Base-by-base conservation (phyloP, 1,140 invertebrate species). In the Coptotermes formosanus region DNA sequence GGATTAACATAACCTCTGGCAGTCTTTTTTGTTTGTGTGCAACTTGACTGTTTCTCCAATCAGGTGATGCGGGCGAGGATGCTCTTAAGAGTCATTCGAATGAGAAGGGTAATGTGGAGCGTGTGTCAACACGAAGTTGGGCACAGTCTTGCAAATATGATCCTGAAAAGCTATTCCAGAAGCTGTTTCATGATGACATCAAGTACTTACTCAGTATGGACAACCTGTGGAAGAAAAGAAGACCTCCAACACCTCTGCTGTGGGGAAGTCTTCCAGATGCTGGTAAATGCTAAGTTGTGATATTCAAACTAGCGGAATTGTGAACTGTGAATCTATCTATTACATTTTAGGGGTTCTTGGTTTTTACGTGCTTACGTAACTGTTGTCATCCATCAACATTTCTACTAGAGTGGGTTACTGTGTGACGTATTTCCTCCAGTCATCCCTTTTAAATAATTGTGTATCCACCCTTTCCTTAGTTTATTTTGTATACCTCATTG, bases 131-230 rank as follows among this genome's bases (percentile, higher is more conserved):
- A 0, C 92, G 97, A 86, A 90, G 94, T 84, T 99, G 98, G 98
- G 98, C 97, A 7, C 94, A 95, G 84, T 93, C 95, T 2, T 95
- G 92, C 86, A 93, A 95, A 85, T 99, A 99, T 90, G 94, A 99
- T 91, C 92, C 97, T 11, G 93, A 94, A 88, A 96, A 96, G 89
- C 89, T 98, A 16, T 97, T 97, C 89, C 93, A 93, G 30, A 98
- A 99, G 92, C 93, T 99, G 59, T 99, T 99, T 90, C 92, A 94
- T 88, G 97, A 99, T 90, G 99, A 99, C 90, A 99, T 99, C 52
- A 94, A 97, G 87, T 99, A 99, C 91, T 92, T 99, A 83, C 90
- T 99, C 38, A 95, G 94, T 45, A 99, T 99, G 98, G 95, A 96
- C 85, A 97, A 99, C 90, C 91, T 99, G 23, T 99, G 98, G 99